A percentile compares a stretch with the other conserved stretches of the same genome.
These are phyloP conservation scores for Drosophila sproati DNA, from an alignment of 1,140 invertebrate genomes.

Conservation along the genomic window DNA sequence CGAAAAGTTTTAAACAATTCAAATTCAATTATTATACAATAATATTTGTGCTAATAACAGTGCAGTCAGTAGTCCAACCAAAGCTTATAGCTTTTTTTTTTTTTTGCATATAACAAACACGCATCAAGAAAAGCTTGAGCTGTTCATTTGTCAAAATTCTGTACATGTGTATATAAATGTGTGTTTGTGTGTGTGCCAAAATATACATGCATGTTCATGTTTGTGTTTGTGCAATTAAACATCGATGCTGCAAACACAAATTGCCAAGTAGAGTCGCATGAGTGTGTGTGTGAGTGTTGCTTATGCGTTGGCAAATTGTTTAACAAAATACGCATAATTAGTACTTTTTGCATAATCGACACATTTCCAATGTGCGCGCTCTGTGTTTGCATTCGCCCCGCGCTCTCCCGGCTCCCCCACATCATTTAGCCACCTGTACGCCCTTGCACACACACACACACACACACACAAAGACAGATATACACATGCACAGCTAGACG, in stretches of 20 bases:
- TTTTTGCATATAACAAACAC: constrained; percentile 28
- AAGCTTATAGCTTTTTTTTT: background rate
- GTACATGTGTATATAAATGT: constrained; percentile 26
- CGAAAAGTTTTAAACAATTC: constrained; percentile 27
- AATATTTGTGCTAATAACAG: constrained; percentile 28
- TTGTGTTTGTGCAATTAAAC: constrained; percentile 31
- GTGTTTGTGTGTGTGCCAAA: constrained; percentile 2
- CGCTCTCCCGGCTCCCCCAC: constrained; percentile 60
- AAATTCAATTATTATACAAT: constrained; percentile 19
- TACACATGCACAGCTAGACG: constrained; percentile 15
- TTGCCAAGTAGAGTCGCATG: constrained; percentile 37
- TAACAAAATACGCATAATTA: constrained; percentile 40
- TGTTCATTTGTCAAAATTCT: constrained; percentile 72
- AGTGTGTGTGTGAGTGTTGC: background rate
- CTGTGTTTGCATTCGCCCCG: constrained; percentile 40
- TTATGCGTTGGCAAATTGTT: constrained; percentile 19
- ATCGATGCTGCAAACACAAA: constrained; percentile 26
- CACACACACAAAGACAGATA: constrained; percentile 3
- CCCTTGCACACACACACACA: constrained; percentile 64
- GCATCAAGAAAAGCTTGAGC: constrained; percentile 46
- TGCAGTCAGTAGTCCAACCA: constrained; percentile 17
- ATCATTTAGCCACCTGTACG: constrained; percentile 76
- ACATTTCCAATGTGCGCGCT: constrained; percentile 52
- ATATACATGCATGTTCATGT: constrained; percentile 5
- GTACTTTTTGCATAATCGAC: constrained; percentile 72